Base-by-base conservation (phyloP, 1,140 invertebrate genomes). In the Cepaea nemoralis region DNA sequence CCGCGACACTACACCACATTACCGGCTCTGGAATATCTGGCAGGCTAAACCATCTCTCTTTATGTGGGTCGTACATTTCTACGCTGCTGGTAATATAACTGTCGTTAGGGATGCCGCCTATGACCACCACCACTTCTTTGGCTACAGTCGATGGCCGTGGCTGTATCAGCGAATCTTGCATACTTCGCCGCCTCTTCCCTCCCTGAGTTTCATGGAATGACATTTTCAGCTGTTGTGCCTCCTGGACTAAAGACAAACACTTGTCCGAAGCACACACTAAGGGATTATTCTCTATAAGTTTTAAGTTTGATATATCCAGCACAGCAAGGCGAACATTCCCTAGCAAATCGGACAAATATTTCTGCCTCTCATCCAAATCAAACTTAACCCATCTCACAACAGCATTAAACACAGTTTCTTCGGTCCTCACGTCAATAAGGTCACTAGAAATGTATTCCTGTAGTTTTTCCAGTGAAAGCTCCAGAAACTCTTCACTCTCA, bases 321-420 rank as follows among this genome's bases (percentile, higher is more conserved):
- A 86, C 85, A 3, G 86, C 85, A 22, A 92, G 84, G 69, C 91
- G 81, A 39, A 92, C 85, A 82, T 89, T 85, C 39, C 87, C 82
- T 45, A 92, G 50, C 66, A 92, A 77, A 12, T 86, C 82, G 22
- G 84, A 83, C n/a, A 90, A 83, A 74, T 88, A 83, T 67, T 85
- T 77, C 42, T 88, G 83, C 39, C 91, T 84, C n/a, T 90, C 87
- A 66, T 91, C 88, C 10, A 85, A 69, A 69, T 91, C 89, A 83
- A 89, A 89, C 40, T 91, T 87, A 5, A 92, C 83, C 92, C 92
- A 93, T 70, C 86, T 87, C 63, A 90, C 86, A 3, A 90, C 88
- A 40, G 92, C 89, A 78, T 92, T 87, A 85, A 91, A 92, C 2
- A 93, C 91, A 73, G 88, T 90, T 83, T 92, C 91, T 79, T 92